Percentiles rank a stretch among this genome's conserved stretches.
These are phyloP conservation scores for Sapajus apella DNA, from an alignment of 2,113 vertebrate genomes.

Conservation along the genomic window DNA sequence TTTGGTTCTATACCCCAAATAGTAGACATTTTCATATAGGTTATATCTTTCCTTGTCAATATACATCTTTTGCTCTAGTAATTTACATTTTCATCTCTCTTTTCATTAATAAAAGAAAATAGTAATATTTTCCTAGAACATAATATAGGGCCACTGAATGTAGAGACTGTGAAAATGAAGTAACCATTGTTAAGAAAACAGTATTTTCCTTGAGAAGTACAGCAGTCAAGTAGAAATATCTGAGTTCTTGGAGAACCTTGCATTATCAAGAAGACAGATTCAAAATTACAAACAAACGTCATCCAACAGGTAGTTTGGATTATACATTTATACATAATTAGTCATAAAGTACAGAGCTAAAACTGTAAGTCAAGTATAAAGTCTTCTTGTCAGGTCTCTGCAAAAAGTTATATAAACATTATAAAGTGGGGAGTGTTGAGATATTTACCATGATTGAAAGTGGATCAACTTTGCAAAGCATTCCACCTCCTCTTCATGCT, in stretches of 20 bases:
- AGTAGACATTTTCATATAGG: neutral
- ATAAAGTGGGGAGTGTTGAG: accelerated
- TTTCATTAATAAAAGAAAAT: constrained; percentile 4
- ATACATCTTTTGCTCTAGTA: neutral
- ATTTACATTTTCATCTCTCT: neutral
- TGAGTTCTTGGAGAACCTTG: neutral
- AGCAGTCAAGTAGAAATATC: neutral
- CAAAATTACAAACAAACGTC: neutral
- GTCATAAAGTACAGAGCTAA: neutral
- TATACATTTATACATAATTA: neutral
- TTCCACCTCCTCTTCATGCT: neutral
- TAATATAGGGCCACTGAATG: neutral
- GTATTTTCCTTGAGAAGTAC: neutral
- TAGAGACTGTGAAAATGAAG: neutral
- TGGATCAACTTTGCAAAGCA: neutral
- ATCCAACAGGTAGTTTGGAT: neutral
- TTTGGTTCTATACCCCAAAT: neutral
- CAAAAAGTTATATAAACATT: neutral
- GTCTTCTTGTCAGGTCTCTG: neutral
- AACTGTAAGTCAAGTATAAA: neutral
- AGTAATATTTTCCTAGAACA: neutral
- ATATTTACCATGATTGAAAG: neutral
- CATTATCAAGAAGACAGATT: neutral
- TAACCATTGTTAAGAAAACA: neutral
- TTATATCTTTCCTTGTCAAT: neutral